Percentiles rank a stretch among this genome's conserved stretches.
Conservation (phyloP, 2,797 vertebrate genomes). For the Oryzias dopingdopingensis region DNA sequence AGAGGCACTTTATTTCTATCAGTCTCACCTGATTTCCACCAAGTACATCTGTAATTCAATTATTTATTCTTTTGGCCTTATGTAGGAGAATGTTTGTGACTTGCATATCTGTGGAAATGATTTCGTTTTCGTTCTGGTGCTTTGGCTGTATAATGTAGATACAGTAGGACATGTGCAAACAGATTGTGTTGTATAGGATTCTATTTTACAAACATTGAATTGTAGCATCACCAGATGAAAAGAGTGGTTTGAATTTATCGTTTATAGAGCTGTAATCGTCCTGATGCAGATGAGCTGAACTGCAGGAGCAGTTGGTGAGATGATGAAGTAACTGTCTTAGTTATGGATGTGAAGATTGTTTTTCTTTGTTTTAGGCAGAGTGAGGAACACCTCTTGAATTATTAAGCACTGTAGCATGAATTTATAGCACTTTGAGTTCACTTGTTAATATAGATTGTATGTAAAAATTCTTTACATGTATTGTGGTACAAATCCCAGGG, state of each 20-base stretch:
- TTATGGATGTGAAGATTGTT: conserved; percentile 9
- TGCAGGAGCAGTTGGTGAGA: conserved; percentile 6
- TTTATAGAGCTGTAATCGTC: conserved; percentile 13
- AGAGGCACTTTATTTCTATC: conserved; percentile 66
- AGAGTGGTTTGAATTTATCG: conserved; percentile 9
- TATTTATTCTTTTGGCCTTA: conserved; percentile 31
- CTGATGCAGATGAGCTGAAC: conserved; percentile 17
- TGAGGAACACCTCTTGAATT: conserved; percentile 47
- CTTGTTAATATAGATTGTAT: conserved; percentile 59
- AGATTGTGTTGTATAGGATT: conserved; percentile 56
- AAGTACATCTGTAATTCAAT: conserved; percentile 34
- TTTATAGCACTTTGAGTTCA: conserved; percentile 70
- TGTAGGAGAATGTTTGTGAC: conserved; percentile 33
- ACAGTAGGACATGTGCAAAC: conserved; percentile 41
- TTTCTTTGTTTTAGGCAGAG: conserved; percentile 12
- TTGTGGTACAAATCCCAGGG: conserved; percentile 25
- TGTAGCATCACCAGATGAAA: conserved; percentile 63
- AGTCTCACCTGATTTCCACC: conserved; percentile 2
- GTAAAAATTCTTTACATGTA: conserved; percentile 52
- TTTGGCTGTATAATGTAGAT: conserved; percentile 55
- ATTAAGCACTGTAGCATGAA: conserved; percentile 77
- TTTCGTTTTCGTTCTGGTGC: conserved; percentile 48
- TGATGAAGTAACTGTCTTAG: conserved; percentile 9
- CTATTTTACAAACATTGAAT: conserved; percentile 66
- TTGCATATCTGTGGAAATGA: conserved; percentile 23